These are phyloP conservation scores for Megaptera novaeangliae DNA, from an alignment of 2,113 vertebrate genomes.

Conservation along the genomic window DNA sequence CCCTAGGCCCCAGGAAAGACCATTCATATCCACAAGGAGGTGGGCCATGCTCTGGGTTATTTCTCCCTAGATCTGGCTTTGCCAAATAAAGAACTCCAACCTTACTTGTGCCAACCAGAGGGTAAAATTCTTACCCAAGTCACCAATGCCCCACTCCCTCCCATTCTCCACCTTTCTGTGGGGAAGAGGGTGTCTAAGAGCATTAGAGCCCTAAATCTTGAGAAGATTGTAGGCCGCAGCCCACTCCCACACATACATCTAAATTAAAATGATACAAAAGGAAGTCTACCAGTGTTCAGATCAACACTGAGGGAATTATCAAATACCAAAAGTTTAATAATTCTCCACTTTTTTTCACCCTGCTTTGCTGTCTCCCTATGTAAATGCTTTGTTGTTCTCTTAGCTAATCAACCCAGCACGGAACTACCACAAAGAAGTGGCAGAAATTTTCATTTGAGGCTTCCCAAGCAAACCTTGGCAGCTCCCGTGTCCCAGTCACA, in stretches of 20 bases:
- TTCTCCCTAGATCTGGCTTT: background rate
- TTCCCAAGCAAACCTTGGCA: background rate
- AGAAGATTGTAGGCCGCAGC: background rate
- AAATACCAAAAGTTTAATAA: background rate
- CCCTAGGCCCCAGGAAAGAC: background rate
- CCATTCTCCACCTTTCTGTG: background rate
- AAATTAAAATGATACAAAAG: background rate
- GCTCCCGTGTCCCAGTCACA: background rate
- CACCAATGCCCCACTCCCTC: too few species aligned
- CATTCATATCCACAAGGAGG: background rate
- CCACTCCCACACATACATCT: background rate
- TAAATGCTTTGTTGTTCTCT: background rate
- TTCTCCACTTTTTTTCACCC: background rate
- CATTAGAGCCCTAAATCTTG: background rate
- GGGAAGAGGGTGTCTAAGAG: background rate
- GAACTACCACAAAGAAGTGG: background rate
- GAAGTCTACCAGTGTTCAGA: background rate
- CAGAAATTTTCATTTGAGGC: background rate
- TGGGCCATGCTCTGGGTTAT: background rate
- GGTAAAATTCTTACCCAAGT: background rate
- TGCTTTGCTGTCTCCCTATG: background rate
- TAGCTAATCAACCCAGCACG: background rate
- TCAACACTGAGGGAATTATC: background rate
- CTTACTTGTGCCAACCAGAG: background rate
- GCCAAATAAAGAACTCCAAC: background rate